A percentile compares a stretch with the other conserved stretches of the same genome.
phyloP scores from a whole-genome alignment of 2,113 vertebrate species.

The Onychostoma macrolepis region DNA sequence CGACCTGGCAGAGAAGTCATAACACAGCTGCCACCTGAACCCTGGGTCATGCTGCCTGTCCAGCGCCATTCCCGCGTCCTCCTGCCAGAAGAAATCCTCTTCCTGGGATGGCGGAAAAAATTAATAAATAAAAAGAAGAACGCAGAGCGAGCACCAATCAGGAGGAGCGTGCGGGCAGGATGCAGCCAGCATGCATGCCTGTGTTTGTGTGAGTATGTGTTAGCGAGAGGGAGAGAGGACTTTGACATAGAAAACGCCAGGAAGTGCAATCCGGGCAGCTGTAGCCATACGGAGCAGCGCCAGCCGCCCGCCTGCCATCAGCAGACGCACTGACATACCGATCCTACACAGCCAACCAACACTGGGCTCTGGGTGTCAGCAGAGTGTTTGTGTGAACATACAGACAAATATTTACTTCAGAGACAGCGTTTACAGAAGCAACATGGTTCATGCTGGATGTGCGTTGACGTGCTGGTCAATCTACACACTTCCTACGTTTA shows the following conservation, averaged over 20 bases:
- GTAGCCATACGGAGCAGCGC: constrained; percentile 70
- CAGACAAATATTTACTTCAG: constrained; percentile 55
- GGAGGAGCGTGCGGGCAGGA: constrained; percentile 53
- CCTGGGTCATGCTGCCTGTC: constrained; percentile 73
- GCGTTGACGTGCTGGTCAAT: not conserved
- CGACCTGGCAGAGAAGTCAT: constrained; percentile 80
- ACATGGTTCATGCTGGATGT: constrained; percentile 20
- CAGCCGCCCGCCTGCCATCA: constrained; percentile 70
- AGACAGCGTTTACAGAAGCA: constrained; percentile 25
- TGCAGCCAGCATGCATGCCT: constrained; percentile 62
- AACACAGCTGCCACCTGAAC: constrained; percentile 81
- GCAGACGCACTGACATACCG: constrained; percentile 63
- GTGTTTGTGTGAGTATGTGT: constrained; percentile 65
- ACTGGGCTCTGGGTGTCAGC: constrained; percentile 54
- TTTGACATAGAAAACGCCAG: constrained; percentile 71
- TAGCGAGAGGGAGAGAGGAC: constrained; percentile 67
- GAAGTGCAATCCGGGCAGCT: constrained; percentile 77
- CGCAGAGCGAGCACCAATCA: constrained; percentile 66
- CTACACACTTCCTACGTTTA: not conserved
- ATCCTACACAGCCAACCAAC: constrained; percentile 58
- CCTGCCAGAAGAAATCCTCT: constrained; percentile 70
- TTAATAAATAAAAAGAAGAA: constrained; percentile 59
- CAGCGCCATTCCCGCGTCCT: constrained; percentile 71
- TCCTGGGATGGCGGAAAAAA: constrained; percentile 65
- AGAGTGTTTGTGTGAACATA: constrained; percentile 49